A percentile compares a stretch with the other conserved stretches of the same genome.
Evolutionary conservation across 2,888 invertebrate genomes (phyloP).

Genomic region (Mesorhabditis spiculigera): DNA sequence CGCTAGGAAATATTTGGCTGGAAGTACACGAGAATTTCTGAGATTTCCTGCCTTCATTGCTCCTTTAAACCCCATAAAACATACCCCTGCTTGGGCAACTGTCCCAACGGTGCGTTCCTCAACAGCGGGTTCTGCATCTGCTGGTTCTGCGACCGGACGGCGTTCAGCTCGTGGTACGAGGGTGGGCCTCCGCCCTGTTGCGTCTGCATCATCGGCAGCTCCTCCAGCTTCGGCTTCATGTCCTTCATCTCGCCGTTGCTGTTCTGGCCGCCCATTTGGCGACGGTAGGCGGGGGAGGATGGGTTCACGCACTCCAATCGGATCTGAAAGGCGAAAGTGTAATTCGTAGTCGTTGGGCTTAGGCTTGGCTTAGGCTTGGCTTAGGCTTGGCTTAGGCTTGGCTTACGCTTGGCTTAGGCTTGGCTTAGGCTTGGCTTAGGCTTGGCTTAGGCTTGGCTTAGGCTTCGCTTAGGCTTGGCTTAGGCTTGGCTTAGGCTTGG

Average conservation of each 20-base stretch:
- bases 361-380: too few relatives aligned
- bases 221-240: slow-evolving; percentile 17
- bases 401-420: too few relatives aligned
- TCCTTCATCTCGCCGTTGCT: background rate
- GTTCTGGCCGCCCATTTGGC: slow-evolving; percentile 7
- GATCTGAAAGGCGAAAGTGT: too few relatives aligned
- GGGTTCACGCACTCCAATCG: slow-evolving; percentile 16
- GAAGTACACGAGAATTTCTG: too few relatives aligned
- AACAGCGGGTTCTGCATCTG: slow-evolving; percentile 48
- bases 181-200: slow-evolving; percentile 37
- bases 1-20: too few relatives aligned
- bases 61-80: background rate
- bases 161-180: slow-evolving; percentile 49
- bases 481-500: too few relatives aligned
- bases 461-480: too few relatives aligned
- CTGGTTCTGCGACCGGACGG: slow-evolving; percentile 39
- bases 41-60: too few relatives aligned
- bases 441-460: too few relatives aligned
- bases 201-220: slow-evolving; percentile 17
- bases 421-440: too few relatives aligned
- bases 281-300: background rate
- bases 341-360: too few relatives aligned
- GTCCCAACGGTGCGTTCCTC: slow-evolving; percentile 23
- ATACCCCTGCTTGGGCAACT: slow-evolving; percentile 14
- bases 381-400: too few relatives aligned